phyloP scores from a whole-genome alignment of 1,140 invertebrate species.

The Episyrphus balteatus region DNA sequence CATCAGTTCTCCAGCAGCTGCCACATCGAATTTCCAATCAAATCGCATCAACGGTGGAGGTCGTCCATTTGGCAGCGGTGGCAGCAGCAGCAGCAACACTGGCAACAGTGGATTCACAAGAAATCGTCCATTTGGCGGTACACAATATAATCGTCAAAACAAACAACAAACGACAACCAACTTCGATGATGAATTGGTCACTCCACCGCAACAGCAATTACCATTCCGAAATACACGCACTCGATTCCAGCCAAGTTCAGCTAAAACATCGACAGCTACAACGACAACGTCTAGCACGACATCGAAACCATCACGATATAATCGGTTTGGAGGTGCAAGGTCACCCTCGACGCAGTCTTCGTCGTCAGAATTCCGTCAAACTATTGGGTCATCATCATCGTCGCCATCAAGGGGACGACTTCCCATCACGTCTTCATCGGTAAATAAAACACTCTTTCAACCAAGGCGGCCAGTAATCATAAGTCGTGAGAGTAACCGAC shows the following conservation, averaged over 20 bases:
- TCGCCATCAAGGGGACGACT: slow-evolving; percentile 8
- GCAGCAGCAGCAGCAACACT: slow-evolving; percentile 20
- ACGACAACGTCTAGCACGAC: slow-evolving; percentile 11
- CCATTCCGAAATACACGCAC: slow-evolving; percentile 18
- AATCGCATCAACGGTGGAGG: slow-evolving; percentile 6
- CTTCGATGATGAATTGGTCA: slow-evolving; percentile 2
- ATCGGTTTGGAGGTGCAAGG: slow-evolving; percentile 16
- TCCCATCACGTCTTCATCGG: slow-evolving; percentile 10
- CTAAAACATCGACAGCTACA: slow-evolving; percentile 1
- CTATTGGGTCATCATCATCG: slow-evolving; percentile 2
- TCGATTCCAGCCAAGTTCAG: slow-evolving; percentile 23
- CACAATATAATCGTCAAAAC: not conserved
- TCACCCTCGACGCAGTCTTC: not conserved
- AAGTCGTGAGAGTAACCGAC: slow-evolving; percentile 31
- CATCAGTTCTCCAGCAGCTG: too few relatives aligned
- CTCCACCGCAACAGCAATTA: slow-evolving; percentile 7
- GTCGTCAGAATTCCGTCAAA: not conserved
- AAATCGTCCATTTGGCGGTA: not conserved
- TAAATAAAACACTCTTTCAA: slow-evolving; percentile 11
- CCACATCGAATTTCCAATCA: too few relatives aligned
- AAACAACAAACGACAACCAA: slow-evolving; percentile 3
- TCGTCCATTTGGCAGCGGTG: slow-evolving; percentile 26
- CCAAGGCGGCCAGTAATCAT: slow-evolving; percentile 29
- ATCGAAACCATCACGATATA: slow-evolving; percentile 17
- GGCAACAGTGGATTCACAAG: not conserved